These are phyloP conservation scores for Drosophila pandora DNA, from an alignment of 1,140 invertebrate species.

Conservation along the genomic window DNA sequence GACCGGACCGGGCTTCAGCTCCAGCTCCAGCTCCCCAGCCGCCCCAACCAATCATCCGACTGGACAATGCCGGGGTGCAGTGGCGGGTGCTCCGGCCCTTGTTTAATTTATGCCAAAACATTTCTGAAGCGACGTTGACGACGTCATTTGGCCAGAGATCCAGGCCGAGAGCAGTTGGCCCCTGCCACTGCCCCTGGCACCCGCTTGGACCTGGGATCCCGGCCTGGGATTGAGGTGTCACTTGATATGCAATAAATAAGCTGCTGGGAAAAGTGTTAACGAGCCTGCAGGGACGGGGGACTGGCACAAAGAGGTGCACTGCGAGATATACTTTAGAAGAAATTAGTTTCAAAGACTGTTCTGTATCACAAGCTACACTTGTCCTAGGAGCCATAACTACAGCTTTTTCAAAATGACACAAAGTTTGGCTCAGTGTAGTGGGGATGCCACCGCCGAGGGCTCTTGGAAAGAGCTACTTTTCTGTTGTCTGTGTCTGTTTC, in stretches of 20 bases:
- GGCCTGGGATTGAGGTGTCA: conserved; percentile 60
- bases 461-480: conserved; percentile 53
- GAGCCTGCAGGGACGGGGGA: conserved; percentile 40
- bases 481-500: conserved; percentile 37
- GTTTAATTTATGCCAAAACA: conserved; percentile 79
- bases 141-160: conserved; percentile 60
- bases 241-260: conserved; percentile 80
- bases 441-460: conserved; percentile 21
- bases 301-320: conserved; percentile 20
- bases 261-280: conserved; percentile 75
- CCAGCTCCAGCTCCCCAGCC: neutral
- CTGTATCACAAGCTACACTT: neutral
- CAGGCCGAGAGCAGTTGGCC: conserved; percentile 35
- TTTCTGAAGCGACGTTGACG: conserved; percentile 75
- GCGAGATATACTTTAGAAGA: neutral
- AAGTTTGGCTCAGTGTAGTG: conserved; percentile 7
- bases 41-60: neutral
- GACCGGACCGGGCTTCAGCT: neutral
- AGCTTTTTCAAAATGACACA: too few relatives aligned
- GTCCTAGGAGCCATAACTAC: neutral
- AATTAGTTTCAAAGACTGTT: neutral
- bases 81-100: conserved; percentile 55
- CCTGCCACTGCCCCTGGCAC: neutral
- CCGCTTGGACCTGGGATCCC: conserved; percentile 16
- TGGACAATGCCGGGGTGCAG: conserved; percentile 56